phyloP scores from a whole-genome alignment of 2,113 vertebrate genomes.

The Sylvia atricapilla region DNA sequence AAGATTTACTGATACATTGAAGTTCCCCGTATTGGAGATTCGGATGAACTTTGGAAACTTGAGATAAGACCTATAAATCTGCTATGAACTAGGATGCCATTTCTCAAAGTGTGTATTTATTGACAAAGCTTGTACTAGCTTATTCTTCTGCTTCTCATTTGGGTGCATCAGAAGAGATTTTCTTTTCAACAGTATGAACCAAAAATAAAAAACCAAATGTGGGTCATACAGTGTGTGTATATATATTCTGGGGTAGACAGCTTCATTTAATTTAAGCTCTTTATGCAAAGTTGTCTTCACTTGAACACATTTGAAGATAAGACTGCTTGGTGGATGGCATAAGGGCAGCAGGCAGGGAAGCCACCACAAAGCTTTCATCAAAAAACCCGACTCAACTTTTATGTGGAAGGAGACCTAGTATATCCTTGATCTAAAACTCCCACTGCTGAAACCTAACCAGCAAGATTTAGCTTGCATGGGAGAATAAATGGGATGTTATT shows the following conservation, averaged over 20 bases:
- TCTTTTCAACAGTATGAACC: neutral
- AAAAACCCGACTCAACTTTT: neutral
- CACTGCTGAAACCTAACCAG: neutral
- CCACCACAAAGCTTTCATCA: neutral
- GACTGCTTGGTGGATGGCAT: neutral
- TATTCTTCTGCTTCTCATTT: constrained; percentile 34
- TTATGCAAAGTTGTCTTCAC: neutral
- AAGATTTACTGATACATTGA: constrained; percentile 73
- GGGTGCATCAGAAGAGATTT: neutral
- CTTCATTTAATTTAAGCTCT: neutral
- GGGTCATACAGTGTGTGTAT: neutral
- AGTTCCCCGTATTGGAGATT: constrained; percentile 68
- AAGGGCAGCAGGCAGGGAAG: neutral
- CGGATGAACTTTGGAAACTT: constrained; percentile 70
- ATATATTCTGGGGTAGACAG: neutral
- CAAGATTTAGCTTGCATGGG: neutral
- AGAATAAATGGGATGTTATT: neutral
- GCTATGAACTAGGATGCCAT: constrained; percentile 43
- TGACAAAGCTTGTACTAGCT: neutral
- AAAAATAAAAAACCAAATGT: neutral
- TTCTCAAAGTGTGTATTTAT: constrained; percentile 38
- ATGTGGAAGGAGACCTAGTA: neutral
- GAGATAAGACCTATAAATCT: constrained; percentile 74
- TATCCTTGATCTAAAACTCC: neutral
- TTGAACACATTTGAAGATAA: neutral